Evolutionary conservation across 2,888 invertebrate genomes (phyloP).

Genomic region (Rhagophthalmus giganteus): DNA sequence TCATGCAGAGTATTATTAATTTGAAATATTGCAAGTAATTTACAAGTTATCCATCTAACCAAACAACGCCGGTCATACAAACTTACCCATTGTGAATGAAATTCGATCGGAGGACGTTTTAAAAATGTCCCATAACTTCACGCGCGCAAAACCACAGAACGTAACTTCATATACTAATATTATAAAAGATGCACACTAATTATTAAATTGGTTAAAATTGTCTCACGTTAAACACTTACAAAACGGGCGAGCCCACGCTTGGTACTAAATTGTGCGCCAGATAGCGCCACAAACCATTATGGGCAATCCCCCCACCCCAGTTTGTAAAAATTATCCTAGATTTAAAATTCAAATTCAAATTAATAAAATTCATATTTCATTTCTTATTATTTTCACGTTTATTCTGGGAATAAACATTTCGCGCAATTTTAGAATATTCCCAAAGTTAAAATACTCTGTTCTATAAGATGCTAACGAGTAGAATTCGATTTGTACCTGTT

Average conservation of each 20-base stretch:
- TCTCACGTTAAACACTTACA: constrained; percentile 44
- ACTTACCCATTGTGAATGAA: constrained; percentile 47
- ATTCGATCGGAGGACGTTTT: constrained; percentile 18
- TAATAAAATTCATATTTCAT: too few species aligned
- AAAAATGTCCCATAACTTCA: constrained; percentile 30
- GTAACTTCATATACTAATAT: constrained; percentile 36
- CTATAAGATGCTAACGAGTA: too few species aligned
- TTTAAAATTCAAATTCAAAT: too few species aligned
- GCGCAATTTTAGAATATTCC: too few species aligned
- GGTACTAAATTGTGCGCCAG: constrained; percentile 28
- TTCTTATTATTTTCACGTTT: too few species aligned
- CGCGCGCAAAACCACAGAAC: constrained; percentile 37
- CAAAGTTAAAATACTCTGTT: too few species aligned
- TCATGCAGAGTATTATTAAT: constrained; percentile 14
- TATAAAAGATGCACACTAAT: constrained; percentile 33
- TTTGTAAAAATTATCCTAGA: too few species aligned
- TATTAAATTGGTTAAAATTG: constrained; percentile 43
- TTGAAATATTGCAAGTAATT: constrained; percentile 28
- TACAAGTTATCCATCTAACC: constrained; percentile 24
- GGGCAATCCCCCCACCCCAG: background rate
- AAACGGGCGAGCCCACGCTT: constrained; percentile 50
- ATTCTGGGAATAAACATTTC: too few species aligned
- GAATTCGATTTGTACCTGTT: too few species aligned
- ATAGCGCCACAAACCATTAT: constrained; percentile 13
- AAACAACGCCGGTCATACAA: constrained; percentile 40